phyloP scores from a whole-genome alignment of 2,888 invertebrate species.

The Rhogogaster chlorosoma region DNA sequence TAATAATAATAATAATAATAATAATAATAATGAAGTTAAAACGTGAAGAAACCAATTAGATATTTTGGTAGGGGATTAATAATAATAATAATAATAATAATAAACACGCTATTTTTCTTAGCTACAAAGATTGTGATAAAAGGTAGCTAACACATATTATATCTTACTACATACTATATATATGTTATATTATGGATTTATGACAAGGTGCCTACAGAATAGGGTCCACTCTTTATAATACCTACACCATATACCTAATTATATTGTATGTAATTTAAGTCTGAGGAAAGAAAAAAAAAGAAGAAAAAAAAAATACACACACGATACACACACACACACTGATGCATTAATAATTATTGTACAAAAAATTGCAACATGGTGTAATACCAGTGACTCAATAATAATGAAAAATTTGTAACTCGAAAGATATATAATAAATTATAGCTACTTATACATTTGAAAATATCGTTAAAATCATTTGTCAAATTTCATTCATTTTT shows the following conservation, averaged over 20 bases:
- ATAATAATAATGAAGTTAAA: neutral
- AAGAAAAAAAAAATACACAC: neutral
- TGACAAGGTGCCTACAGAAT: constrained; percentile 30
- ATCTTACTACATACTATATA: neutral
- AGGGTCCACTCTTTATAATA: constrained; percentile 25
- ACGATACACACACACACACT: neutral
- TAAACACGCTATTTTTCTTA: constrained; percentile 24
- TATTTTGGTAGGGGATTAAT: constrained; percentile 21
- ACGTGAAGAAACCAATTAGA: neutral
- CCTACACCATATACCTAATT: constrained; percentile 4
- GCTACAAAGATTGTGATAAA: constrained; percentile 34
- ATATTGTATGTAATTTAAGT: constrained; percentile 21
- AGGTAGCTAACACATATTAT: constrained; percentile 34
- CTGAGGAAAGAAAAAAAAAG: neutral
- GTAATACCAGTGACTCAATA: constrained; percentile 20
- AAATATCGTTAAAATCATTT: no score
- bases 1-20: neutral
- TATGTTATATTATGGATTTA: constrained; percentile 4
- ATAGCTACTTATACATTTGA: constrained; percentile 32
- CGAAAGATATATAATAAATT: constrained; percentile 33
- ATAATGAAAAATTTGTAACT: constrained; percentile 11
- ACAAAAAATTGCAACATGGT: constrained; percentile 1
- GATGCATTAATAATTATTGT: constrained; percentile 36
- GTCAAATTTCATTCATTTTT: neutral
- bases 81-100: constrained; percentile 15